Evolutionary conservation across 2,113 vertebrate species (phyloP).

Genomic region (Bucco capensis): DNA sequence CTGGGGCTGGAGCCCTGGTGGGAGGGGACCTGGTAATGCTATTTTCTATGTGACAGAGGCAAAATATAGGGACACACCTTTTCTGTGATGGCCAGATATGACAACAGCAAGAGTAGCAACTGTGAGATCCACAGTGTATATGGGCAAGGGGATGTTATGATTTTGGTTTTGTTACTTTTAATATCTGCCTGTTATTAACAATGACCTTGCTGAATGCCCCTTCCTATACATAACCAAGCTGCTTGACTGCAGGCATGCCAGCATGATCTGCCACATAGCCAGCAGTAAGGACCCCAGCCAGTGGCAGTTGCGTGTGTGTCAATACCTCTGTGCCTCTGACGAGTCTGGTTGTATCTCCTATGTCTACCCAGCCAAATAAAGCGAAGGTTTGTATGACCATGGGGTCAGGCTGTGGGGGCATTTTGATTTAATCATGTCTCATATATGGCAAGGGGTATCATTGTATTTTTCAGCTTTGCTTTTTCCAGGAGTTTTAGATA

Average conservation of each 20-base stretch:
- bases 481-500: slow-evolving; percentile 26
- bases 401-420: neutral
- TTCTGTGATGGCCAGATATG: neutral
- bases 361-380: rapidly evolving
- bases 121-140: no score
- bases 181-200: neutral
- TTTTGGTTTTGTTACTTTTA: neutral
- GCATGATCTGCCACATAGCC: rapidly evolving
- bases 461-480: neutral
- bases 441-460: neutral
- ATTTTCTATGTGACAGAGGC: neutral
- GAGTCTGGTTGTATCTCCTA: neutral
- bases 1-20: neutral
- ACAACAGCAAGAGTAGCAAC: neutral
- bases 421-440: neutral
- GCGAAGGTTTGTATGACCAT: neutral
- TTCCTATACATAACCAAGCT: neutral
- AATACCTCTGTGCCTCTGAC: rapidly evolving
- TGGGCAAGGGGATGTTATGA: neutral
- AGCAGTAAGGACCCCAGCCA: rapidly evolving
- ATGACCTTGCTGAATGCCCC: neutral
- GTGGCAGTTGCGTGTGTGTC: rapidly evolving
- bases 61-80: neutral
- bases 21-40: neutral
- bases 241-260: rapidly evolving